A percentile compares a stretch with the other conserved stretches of the same genome.
Conservation (phyloP, 2,113 vertebrate species). For the Rafetus swinhoei region DNA sequence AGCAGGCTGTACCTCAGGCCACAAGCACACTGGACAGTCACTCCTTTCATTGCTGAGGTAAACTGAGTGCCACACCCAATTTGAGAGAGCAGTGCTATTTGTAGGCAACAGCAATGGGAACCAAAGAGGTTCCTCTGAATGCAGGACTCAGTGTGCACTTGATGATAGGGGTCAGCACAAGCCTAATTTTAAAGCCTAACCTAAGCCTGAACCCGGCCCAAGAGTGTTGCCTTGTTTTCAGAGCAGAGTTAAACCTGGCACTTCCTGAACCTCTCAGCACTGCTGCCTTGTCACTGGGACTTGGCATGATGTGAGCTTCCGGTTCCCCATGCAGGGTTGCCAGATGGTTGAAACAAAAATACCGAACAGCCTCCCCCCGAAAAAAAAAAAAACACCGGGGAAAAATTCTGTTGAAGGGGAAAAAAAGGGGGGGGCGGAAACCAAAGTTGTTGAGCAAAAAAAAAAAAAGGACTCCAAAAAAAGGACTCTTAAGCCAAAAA, state of each 20-base stretch:
- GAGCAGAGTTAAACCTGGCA: background rate
- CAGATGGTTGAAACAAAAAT: too few relatives aligned
- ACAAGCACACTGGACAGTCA: background rate
- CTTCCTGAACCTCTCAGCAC: background rate
- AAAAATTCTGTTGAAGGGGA: too few relatives aligned
- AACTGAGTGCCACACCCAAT: background rate
- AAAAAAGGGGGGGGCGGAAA: too few relatives aligned
- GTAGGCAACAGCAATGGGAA: background rate
- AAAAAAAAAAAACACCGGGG: too few relatives aligned
- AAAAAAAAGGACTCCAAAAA: too few relatives aligned
- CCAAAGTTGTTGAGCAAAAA: too few relatives aligned
- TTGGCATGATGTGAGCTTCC: background rate
- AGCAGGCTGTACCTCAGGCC: background rate
- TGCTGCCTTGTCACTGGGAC: background rate
- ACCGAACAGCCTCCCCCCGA: too few relatives aligned
- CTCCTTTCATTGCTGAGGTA: background rate
- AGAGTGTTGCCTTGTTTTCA: background rate
- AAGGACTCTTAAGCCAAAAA: too few relatives aligned
- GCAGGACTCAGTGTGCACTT: background rate
- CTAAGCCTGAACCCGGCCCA: background rate
- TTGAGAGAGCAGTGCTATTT: slow-evolving; percentile 11
- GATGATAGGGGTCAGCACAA: background rate
- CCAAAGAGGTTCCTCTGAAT: background rate
- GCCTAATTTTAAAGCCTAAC: background rate
- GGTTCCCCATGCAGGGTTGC: too few relatives aligned